phyloP scores from a whole-genome alignment of 1,140 invertebrate genomes.

The Aphaenogaster floridana region DNA sequence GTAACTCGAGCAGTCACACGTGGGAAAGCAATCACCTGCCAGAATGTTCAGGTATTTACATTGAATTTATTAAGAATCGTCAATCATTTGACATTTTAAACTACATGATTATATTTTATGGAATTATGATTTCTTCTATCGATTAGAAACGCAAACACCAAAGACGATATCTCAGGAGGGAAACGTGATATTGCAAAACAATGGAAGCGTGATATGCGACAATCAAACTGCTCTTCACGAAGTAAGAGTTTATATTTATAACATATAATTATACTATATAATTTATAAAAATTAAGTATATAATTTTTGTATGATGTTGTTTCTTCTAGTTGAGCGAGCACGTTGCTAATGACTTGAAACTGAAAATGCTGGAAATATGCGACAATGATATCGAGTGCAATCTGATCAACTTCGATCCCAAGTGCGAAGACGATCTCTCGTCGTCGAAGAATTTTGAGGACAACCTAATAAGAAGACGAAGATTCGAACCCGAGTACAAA shows the following conservation, averaged over 20 bases:
- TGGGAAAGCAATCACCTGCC: slow-evolving; percentile 84
- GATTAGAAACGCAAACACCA: slow-evolving; percentile 80
- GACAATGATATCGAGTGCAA: slow-evolving; percentile 78
- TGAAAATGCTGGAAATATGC: slow-evolving; percentile 75
- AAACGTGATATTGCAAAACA: slow-evolving; percentile 80
- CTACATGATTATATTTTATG: not conserved
- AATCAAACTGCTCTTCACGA: slow-evolving; percentile 75
- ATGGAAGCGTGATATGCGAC: slow-evolving; percentile 78
- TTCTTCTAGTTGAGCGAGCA: slow-evolving; percentile 72
- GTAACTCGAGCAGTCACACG: slow-evolving; percentile 75
- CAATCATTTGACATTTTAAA: not conserved
- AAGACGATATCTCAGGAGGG: slow-evolving; percentile 83
- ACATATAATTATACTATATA: not conserved
- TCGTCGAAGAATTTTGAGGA: slow-evolving; percentile 7
- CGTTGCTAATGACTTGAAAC: slow-evolving; percentile 77
- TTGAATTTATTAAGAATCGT: slow-evolving; percentile 7
- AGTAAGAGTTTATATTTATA: slow-evolving; percentile 62
- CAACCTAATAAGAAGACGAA: slow-evolving; percentile 58
- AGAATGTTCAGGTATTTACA: slow-evolving; percentile 88
- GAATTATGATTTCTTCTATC: slow-evolving; percentile 33
- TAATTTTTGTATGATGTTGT: slow-evolving; percentile 19
- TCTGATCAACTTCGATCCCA: slow-evolving; percentile 76
- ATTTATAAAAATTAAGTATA: not conserved
- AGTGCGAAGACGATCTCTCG: slow-evolving; percentile 73
- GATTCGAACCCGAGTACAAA: not conserved